phyloP scores from a whole-genome alignment of 2,113 vertebrate species.

The Chionodraco myersi region DNA sequence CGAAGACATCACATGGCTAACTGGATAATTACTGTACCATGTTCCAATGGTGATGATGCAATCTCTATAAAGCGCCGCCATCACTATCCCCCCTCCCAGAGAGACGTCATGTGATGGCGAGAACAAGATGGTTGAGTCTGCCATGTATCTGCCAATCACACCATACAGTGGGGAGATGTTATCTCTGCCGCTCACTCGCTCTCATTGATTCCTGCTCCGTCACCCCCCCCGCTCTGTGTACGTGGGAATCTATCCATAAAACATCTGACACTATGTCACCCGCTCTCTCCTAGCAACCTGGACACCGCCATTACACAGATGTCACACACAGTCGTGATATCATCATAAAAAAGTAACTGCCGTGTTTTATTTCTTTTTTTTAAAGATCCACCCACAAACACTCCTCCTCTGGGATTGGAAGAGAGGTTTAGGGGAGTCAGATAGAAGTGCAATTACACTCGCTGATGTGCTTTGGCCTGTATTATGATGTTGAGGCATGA shows the following conservation, averaged over 20 bases:
- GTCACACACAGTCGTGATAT: slow-evolving; percentile 76
- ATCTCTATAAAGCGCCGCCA: slow-evolving; percentile 37
- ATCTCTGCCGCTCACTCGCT: slow-evolving; percentile 33
- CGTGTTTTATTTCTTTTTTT: background rate
- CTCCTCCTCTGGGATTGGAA: slow-evolving; percentile 31
- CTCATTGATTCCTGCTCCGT: slow-evolving; percentile 38
- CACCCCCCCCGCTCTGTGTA: slow-evolving; percentile 25
- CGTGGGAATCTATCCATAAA: slow-evolving; percentile 56
- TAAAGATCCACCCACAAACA: background rate
- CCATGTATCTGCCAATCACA: slow-evolving; percentile 74
- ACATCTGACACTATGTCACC: slow-evolving; percentile 62
- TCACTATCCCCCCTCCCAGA: slow-evolving; percentile 22
- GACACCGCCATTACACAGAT: slow-evolving; percentile 76
- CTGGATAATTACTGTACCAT: slow-evolving; percentile 22
- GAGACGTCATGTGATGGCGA: slow-evolving; percentile 41
- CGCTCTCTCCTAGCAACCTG: slow-evolving; percentile 55
- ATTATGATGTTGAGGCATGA: slow-evolving; percentile 72
- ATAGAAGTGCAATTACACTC: slow-evolving; percentile 74
- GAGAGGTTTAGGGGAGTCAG: slow-evolving; percentile 49
- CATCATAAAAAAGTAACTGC: slow-evolving; percentile 74
- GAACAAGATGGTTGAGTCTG: slow-evolving; percentile 47
- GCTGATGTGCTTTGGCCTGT: slow-evolving; percentile 73
- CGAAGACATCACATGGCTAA: slow-evolving; percentile 35
- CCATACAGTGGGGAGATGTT: slow-evolving; percentile 53
- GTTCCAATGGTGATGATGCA: slow-evolving; percentile 41